Evolutionary conservation across 2,797 vertebrate species (phyloP).

Genomic region (Chaenodraco wilsoni): DNA sequence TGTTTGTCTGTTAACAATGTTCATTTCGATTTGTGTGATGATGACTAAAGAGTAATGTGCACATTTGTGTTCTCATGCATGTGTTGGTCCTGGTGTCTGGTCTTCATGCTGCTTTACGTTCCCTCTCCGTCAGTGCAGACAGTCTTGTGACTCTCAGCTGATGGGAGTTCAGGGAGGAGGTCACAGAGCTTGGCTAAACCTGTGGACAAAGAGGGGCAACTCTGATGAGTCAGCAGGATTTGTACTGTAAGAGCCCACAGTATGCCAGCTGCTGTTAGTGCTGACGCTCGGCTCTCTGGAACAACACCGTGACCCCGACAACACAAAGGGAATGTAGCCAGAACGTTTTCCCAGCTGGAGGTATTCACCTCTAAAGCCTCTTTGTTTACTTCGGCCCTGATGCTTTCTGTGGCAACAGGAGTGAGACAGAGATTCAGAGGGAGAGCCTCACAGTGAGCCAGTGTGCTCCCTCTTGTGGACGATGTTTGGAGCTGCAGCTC

Average conservation of each 20-base stretch:
- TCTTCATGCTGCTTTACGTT: not conserved
- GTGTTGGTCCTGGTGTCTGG: not conserved
- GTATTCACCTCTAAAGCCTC: conserved; percentile 62
- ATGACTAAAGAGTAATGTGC: not conserved
- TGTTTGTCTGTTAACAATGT: not conserved
- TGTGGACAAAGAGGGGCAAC: conserved; percentile 69
- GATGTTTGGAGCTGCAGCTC: conserved; percentile 16
- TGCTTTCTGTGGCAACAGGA: conserved; percentile 1
- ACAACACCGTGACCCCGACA: conserved; percentile 61
- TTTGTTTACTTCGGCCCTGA: conserved; percentile 53
- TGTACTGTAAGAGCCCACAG: conserved; percentile 57
- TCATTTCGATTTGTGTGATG: not conserved
- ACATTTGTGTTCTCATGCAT: not conserved
- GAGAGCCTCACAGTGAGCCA: conserved; percentile 10
- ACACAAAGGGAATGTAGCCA: conserved; percentile 70
- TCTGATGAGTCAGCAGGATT: conserved; percentile 80
- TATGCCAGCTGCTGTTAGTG: conserved; percentile 72
- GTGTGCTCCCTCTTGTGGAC: conserved; percentile 56
- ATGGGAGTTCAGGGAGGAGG: conserved; percentile 8
- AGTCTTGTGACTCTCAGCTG: conserved; percentile 20
- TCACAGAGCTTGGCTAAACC: conserved; percentile 66
- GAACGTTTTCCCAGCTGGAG: conserved; percentile 62
- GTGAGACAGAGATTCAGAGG: not conserved
- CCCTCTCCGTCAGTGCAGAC: conserved; percentile 1
- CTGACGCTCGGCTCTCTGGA: conserved; percentile 71